Evolutionary conservation across 2,888 invertebrate species (phyloP), one percentile per base, ranked within the genome.

Genomic region (Diachrysia chrysitis): DNA sequence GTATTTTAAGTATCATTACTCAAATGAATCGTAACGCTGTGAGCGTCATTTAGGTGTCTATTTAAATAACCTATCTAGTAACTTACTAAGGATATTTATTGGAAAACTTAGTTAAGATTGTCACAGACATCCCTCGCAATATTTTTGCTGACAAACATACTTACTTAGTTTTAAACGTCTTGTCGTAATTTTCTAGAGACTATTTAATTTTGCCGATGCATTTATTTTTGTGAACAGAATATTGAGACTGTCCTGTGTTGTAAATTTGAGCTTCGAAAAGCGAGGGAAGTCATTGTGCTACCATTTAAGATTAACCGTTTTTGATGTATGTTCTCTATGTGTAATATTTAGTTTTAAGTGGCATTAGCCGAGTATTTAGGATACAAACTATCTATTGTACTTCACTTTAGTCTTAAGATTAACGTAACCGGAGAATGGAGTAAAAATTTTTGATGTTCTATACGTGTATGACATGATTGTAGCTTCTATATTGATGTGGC

Each of bases 371-470:
- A 19, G 32, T n/a, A 42, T 42, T 42, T 42, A 42, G 1, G 42
- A 42, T 42, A n/a, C 7, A 0, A n/a, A 7, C 7, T n/a, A n/a
- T 5, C 1, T n/a, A 42, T 6, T n/a, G n/a, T 42, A 42, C 9
- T 16, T 37, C 14, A n/a, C n/a, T 6, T 42, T 42, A 42, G 42
- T 7, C 5, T n/a, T 42, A 42, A 42, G 42, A n/a, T 42, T n/a
- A n/a, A n/a, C n/a, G 42, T 42, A 42, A 5, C 42, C 42, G n/a
- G 42, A 14, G 14, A 37, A 37, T 14, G 37, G 16, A 42, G 42
- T 42, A 42, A 42, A 42, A n/a, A 42, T 42, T 42, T 42, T 42
- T 42, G 42, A 42, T 42, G 42, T 42, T 42, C 42, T 42, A 42
- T 42, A 42, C n/a, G 42, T 42, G 42, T 42, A 42, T n/a, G 42